Percentiles rank a stretch among this genome's conserved stretches.
Evolutionary conservation across 2,797 vertebrate genomes (phyloP).

Genomic region (Cheirogaleus major): DNA sequence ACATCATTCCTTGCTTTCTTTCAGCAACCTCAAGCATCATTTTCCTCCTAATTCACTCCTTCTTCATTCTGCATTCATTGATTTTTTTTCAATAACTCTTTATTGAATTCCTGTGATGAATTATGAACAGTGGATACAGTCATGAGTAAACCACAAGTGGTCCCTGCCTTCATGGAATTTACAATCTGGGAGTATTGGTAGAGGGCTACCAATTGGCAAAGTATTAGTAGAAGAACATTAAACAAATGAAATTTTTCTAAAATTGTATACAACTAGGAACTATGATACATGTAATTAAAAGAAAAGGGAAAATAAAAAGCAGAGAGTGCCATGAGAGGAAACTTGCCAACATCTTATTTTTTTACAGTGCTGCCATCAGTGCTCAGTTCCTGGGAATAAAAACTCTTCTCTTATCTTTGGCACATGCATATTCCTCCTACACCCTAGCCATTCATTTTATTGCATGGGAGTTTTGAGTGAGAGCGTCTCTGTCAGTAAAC

Average conservation of each 20-base stretch:
- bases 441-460: background rate
- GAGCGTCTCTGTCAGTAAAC: background rate
- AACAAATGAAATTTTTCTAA: background rate
- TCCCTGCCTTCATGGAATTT: background rate
- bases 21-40: background rate
- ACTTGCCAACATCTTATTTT: background rate
- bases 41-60: background rate
- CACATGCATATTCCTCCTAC: background rate
- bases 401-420: background rate
- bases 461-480: background rate
- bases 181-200: background rate
- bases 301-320: background rate
- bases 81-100: background rate
- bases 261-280: background rate
- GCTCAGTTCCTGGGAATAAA: background rate
- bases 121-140: background rate
- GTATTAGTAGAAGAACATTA: background rate
- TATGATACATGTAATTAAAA: background rate
- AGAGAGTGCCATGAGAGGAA: background rate
- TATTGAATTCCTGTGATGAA: background rate
- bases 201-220: background rate
- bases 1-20: background rate
- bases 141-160: background rate
- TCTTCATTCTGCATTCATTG: background rate
- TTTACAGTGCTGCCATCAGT: background rate